phyloP scores from a whole-genome alignment of 2,113 vertebrate species.

The chimpanzee (Pan troglodytes) region NHGRI_mPanTro3-v2.1_pri NC_086015.1:197841501-197842000 shows the following conservation, averaged over 20 bases:
- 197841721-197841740: background rate
- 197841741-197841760: conserved; percentile 40
- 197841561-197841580: conserved; percentile 50
- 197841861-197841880: background rate
- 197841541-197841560: background rate
- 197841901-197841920: background rate
- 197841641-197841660: background rate
- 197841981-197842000: background rate
- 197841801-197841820: background rate
- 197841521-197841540: too few relatives aligned
- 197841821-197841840: background rate
- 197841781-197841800: background rate
- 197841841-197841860: background rate
- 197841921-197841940: background rate
- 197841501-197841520: too few relatives aligned
- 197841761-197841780: background rate
- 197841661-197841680: conserved; percentile 46
- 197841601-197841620: background rate
- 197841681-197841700: background rate
- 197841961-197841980: background rate
- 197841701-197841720: background rate
- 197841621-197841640: background rate
- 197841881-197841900: background rate
- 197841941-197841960: background rate
- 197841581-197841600: background rate